Evolutionary conservation across 2,888 invertebrate genomes (phyloP).

Genomic region (Cryptus viduatorius): DNA sequence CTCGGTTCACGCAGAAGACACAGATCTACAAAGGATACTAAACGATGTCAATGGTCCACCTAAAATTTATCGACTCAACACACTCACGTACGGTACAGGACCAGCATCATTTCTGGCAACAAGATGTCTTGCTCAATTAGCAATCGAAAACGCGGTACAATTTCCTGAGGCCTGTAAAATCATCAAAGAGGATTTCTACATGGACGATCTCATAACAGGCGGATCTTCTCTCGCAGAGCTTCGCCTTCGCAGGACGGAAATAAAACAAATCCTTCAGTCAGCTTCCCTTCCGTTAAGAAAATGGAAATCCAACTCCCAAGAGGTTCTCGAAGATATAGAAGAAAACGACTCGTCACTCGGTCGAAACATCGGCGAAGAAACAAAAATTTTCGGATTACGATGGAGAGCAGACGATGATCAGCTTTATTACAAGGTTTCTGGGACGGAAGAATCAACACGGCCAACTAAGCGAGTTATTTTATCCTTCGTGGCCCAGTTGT

Average conservation of each 20-base stretch:
- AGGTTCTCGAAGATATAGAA: background rate
- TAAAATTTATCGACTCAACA: slow-evolving; percentile 49
- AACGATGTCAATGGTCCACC: background rate
- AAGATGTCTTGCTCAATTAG: slow-evolving; percentile 49
- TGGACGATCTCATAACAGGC: slow-evolving; percentile 36
- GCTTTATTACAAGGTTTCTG: slow-evolving; percentile 29
- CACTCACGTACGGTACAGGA: slow-evolving; percentile 57
- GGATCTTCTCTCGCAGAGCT: background rate
- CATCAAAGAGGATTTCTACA: slow-evolving; percentile 39
- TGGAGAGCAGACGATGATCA: slow-evolving; percentile 28
- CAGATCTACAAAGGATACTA: slow-evolving; percentile 57
- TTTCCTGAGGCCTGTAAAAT: slow-evolving; percentile 32
- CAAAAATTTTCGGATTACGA: slow-evolving; percentile 37
- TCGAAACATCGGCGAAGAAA: slow-evolving; percentile 44
- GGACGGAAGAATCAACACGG: background rate
- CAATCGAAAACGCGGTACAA: slow-evolving; percentile 12
- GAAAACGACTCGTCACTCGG: background rate
- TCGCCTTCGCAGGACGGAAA: slow-evolving; percentile 10
- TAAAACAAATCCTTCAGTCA: slow-evolving; percentile 12
- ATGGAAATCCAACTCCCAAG: slow-evolving; percentile 50
- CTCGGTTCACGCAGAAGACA: slow-evolving; percentile 30
- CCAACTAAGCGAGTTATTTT: slow-evolving; percentile 52
- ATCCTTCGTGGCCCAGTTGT: slow-evolving; percentile 69
- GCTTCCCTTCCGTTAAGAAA: slow-evolving; percentile 30
- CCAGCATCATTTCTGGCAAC: slow-evolving; percentile 59